phyloP scores from a whole-genome alignment of 2,888 invertebrate species.

The Apamea sordens region DNA sequence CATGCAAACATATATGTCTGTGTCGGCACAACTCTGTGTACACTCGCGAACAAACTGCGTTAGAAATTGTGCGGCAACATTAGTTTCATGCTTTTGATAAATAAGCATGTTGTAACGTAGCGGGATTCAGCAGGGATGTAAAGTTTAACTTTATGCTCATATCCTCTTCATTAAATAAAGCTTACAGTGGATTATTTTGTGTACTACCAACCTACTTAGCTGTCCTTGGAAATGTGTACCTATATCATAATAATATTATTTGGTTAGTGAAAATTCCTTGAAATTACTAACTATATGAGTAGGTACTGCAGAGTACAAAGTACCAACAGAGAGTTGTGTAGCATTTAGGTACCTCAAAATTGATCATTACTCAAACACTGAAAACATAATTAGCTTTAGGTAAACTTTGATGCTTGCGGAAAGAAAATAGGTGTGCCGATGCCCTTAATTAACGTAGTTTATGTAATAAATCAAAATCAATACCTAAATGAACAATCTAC shows the following conservation, averaged over 20 bases:
- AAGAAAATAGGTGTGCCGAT: neutral
- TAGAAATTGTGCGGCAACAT: constrained; percentile 50
- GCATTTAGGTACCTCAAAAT: neutral
- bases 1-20: constrained; percentile 47
- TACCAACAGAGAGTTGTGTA: neutral
- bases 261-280: neutral
- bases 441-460: neutral
- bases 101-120: constrained; percentile 42
- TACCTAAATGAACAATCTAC: constrained; percentile 2
- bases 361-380: constrained; percentile 11
- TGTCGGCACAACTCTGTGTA: constrained; percentile 47
- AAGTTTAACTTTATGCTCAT: constrained; percentile 7
- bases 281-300: neutral
- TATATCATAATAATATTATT: neutral
- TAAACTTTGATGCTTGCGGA: neutral
- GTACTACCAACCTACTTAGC: neutral
- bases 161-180: constrained; percentile 19
- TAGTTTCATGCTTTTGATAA: constrained; percentile 47
- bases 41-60: constrained; percentile 56
- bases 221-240: neutral
- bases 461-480: constrained; percentile 5
- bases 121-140: neutral
- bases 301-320: neutral
- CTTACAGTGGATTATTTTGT: constrained; percentile 5
- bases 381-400: neutral